Evolutionary conservation across 2,888 invertebrate genomes (phyloP).

Genomic region (Polyommatus iphigenia): DNA sequence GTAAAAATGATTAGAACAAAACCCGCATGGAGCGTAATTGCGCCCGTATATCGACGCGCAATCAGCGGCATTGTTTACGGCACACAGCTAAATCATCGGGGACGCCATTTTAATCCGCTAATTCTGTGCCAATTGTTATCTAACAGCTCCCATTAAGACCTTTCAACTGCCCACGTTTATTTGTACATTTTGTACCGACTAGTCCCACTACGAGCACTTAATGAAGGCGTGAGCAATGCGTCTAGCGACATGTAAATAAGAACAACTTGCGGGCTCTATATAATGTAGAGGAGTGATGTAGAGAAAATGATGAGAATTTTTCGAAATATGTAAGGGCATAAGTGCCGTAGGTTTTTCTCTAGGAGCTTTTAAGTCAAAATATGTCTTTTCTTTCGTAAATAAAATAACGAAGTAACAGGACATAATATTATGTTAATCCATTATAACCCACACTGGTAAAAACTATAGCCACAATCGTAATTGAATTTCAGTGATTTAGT

Average conservation of each 20-base stretch:
- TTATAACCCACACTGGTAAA: no score
- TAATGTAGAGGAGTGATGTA: neutral
- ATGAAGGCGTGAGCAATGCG: neutral
- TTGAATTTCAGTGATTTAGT: neutral
- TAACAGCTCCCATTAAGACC: conserved; percentile 16
- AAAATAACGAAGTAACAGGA: neutral
- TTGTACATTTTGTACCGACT: neutral
- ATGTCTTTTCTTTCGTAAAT: neutral
- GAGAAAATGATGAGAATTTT: neutral
- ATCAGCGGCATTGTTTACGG: conserved; percentile 72
- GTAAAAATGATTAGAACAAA: conserved; percentile 58
- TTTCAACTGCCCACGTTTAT: neutral
- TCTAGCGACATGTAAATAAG: neutral
- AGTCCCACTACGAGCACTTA: neutral
- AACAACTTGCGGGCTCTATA: neutral
- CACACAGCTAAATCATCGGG: conserved; percentile 60
- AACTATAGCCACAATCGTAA: no score
- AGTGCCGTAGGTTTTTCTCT: neutral
- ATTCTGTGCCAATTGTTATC: conserved; percentile 27
- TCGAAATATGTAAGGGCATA: neutral
- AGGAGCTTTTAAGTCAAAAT: neutral
- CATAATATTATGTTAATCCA: no score
- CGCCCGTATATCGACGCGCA: conserved; percentile 73
- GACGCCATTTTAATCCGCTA: conserved; percentile 43
- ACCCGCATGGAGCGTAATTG: conserved; percentile 78